Conservation (phyloP, 2,113 vertebrate species). For the Bucco capensis region DNA sequence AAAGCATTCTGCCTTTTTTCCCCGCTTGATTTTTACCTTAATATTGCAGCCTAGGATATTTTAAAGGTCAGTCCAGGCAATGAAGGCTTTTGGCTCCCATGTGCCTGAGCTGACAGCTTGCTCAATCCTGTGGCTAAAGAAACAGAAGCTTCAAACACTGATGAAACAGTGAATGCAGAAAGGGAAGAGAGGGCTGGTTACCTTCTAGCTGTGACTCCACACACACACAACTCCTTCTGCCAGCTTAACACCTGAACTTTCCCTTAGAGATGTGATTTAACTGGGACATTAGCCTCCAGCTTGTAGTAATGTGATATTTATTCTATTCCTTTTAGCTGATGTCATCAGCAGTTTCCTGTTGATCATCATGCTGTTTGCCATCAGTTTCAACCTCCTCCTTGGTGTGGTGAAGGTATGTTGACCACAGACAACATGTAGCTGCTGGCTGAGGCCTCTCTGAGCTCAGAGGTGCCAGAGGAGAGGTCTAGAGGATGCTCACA, state of each 20-base stretch:
- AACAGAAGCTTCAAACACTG: background rate
- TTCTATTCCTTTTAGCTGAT: constrained; percentile 58
- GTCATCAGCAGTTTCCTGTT: constrained; percentile 74
- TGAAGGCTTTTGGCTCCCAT: background rate
- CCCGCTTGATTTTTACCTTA: background rate
- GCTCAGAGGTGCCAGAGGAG: background rate
- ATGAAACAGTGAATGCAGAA: background rate
- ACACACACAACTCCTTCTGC: background rate
- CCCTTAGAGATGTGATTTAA: too few species aligned
- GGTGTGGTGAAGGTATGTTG: constrained; percentile 73
- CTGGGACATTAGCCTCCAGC: background rate
- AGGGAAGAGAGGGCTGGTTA: background rate
- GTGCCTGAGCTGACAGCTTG: background rate
- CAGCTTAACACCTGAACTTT: background rate
- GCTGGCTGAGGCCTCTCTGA: background rate
- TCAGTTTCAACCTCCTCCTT: constrained; percentile 72
- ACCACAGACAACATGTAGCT: background rate
- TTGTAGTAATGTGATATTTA: background rate
- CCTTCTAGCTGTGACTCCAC: background rate
- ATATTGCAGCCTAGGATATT: background rate
- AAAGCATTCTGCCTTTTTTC: background rate
- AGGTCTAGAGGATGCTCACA: background rate
- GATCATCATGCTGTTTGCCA: constrained; percentile 70
- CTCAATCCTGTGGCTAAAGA: background rate
- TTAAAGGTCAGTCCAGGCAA: background rate